Evolutionary conservation across 2,797 vertebrate species (phyloP), one percentile per base, ranked within the genome.

Genomic region (Distichodus sexfasciatus): DNA sequence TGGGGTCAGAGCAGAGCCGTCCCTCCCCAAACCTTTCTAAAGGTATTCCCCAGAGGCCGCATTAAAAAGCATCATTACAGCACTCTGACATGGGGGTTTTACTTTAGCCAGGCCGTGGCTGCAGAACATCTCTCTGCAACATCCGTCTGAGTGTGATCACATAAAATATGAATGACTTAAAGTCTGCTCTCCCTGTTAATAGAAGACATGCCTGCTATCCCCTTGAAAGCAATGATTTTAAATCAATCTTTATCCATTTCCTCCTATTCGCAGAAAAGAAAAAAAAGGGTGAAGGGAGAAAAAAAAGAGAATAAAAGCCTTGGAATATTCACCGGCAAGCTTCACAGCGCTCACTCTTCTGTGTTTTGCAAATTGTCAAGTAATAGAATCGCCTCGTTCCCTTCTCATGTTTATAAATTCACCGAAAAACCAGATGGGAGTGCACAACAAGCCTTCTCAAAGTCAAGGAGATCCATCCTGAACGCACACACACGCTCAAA

Each of bases 381-480:
- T 66, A 55, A 38, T 26, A 15, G 41, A 44, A 53, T 15, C 23
- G 44, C 65, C 43, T 51, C 43, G 50, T 43, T 68, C 43, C 29
- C 58, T 36, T 62, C n/a, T 58, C 38, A 71, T 63, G 63, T 66
- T 71, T 71, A 63, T 33, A 62, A 50, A 63, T 62, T 63, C 44
- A 43, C n/a, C 21, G 15, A 19, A 29, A 41, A 48, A 54, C 50
- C 69, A 58, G 51, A 63, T 46, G 41, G 50, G 47, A 59, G 55
- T 29, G 35, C 38, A 54, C 41, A 66, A 66, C 12, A n/a, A 44
- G 38, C 46, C 19, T 44, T 70, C 53, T 23, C 53, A 40, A 11
- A 64, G 10, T 7, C 7, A 3, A 26, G 24, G 0, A 3, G 57
- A 63, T 51, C 10, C 2, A 58, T 50, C 8, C 2, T 15, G 50